These are phyloP conservation scores for Augochlorella aurata DNA, from an alignment of 2,888 invertebrate genomes.

Conservation along the genomic window DNA sequence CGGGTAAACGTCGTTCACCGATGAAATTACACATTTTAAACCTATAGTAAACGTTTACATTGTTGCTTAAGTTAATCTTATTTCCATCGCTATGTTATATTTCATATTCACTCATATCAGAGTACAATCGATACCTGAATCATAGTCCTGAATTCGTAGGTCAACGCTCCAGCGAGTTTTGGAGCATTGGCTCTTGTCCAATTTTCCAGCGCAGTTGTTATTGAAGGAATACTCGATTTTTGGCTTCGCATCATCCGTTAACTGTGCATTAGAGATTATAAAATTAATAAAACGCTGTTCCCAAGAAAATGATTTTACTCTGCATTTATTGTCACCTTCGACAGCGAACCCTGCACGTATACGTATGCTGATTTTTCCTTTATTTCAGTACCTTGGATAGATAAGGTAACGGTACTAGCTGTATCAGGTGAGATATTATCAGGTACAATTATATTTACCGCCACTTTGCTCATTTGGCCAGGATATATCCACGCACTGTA, in stretches of 20 bases:
- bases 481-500: constrained; percentile 68
- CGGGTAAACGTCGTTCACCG: constrained; percentile 84
- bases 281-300: background rate
- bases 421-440: constrained; percentile 51
- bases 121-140: constrained; percentile 63
- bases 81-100: background rate
- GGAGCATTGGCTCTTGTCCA: constrained; percentile 84
- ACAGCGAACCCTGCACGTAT: constrained; percentile 63
- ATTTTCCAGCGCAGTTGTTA: constrained; percentile 85
- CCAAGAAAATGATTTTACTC: background rate
- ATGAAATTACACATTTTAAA: constrained; percentile 75
- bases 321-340: constrained; percentile 48
- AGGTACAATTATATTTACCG: constrained; percentile 69
- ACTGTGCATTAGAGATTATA: constrained; percentile 58
- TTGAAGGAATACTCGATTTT: constrained; percentile 86
- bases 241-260: constrained; percentile 84
- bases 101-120: background rate
- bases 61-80: background rate
- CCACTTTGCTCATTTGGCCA: constrained; percentile 68
- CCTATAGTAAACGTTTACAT: constrained; percentile 65
- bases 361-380: constrained; percentile 74
- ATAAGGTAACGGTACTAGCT: constrained; percentile 72
- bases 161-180: constrained; percentile 88
- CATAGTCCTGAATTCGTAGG: constrained; percentile 86
- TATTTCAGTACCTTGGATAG: constrained; percentile 66